Evolutionary conservation across 2,113 vertebrate genomes (phyloP).

Genomic region (Pollachius pollachius): DNA sequence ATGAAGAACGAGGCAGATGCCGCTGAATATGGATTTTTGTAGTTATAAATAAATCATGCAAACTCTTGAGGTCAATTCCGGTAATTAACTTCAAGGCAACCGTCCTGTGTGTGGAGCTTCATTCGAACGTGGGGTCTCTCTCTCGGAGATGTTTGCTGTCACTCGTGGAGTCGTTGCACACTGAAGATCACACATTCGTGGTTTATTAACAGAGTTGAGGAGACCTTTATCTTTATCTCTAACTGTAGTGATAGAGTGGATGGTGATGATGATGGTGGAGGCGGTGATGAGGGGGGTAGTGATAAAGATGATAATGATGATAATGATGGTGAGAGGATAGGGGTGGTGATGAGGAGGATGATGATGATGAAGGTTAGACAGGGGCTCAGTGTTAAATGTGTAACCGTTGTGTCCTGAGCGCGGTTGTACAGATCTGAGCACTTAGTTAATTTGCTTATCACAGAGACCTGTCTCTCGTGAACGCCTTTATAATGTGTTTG

Average conservation of each 20-base stretch:
- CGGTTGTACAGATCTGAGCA: conserved; percentile 17
- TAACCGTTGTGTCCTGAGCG: background rate
- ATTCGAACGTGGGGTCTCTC: background rate
- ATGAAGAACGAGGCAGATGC: conserved; percentile 61
- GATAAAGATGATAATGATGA: conserved; percentile 3
- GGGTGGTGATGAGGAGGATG: conserved; percentile 14
- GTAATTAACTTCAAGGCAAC: conserved; percentile 20
- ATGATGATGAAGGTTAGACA: background rate
- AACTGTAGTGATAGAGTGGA: background rate
- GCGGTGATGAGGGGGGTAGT: conserved; percentile 12
- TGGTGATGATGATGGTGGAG: background rate
- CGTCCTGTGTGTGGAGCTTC: background rate
- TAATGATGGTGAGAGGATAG: background rate
- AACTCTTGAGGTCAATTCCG: conserved; percentile 33
- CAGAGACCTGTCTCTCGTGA: conserved; percentile 35
- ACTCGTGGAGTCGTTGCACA: too few species aligned
- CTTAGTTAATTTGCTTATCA: conserved; percentile 3
- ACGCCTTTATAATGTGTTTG: conserved; percentile 65
- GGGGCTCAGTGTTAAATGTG: conserved; percentile 15
- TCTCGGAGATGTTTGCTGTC: background rate
- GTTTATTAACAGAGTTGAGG: too few species aligned
- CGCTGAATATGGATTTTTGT: conserved; percentile 63
- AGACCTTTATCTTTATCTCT: background rate
- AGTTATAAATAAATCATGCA: conserved; percentile 54
- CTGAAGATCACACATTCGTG: too few species aligned